Conservation (phyloP, 2,113 vertebrate genomes). For the Ahaetulla prasina region DNA sequence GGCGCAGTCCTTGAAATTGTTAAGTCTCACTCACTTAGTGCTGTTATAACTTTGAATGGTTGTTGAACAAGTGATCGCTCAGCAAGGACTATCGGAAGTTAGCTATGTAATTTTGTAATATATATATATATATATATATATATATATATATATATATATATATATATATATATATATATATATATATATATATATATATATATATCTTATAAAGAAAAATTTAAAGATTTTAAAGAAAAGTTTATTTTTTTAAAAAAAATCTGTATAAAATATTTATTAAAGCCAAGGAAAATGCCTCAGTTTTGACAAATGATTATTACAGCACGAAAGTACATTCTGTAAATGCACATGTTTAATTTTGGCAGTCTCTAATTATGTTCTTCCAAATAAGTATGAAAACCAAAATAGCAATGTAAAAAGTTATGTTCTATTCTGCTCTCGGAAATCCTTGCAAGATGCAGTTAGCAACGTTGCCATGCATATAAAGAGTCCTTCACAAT, state of each 20-base stretch:
- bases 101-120: neutral
- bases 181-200: too few relatives aligned
- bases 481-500: neutral
- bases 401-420: neutral
- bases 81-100: neutral
- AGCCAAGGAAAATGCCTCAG: neutral
- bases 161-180: too few relatives aligned
- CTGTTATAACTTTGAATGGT: neutral
- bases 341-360: accelerated
- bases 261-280: neutral
- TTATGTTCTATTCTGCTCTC: slow-evolving; percentile 17
- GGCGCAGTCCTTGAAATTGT: neutral
- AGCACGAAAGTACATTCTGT: neutral
- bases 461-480: neutral
- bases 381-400: neutral
- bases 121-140: too few relatives aligned
- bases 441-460: slow-evolving; percentile 6
- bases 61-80: neutral
- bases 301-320: neutral
- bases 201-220: neutral
- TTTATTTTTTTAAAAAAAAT: neutral
- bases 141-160: too few relatives aligned
- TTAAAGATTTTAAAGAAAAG: neutral
- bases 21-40: neutral
- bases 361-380: accelerated